Evolutionary conservation across 2,113 vertebrate species (phyloP).

Genomic region (Falcunculus frontatus): DNA sequence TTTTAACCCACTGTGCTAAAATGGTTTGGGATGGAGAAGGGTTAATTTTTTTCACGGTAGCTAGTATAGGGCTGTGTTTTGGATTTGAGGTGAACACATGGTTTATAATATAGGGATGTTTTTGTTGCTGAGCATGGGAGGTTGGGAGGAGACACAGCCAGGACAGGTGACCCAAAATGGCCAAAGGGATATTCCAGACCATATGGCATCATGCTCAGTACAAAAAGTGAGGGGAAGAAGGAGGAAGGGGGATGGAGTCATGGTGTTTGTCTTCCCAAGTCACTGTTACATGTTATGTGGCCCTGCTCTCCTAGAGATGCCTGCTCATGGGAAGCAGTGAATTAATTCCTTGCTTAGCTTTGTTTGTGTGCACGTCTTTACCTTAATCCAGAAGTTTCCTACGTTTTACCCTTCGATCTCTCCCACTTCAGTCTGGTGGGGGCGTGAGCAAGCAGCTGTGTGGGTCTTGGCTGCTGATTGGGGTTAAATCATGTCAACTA

Average conservation of each 20-base stretch:
- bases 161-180: not conserved
- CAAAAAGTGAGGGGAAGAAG: not conserved
- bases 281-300: fast-evolving
- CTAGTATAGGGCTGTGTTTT: not conserved
- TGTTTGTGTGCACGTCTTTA: not conserved
- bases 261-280: not conserved
- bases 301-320: not conserved
- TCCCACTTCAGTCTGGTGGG: not conserved
- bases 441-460: not conserved
- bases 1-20: not conserved
- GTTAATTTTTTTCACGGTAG: not conserved
- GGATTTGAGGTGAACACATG: not conserved
- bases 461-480: not conserved
- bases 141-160: not conserved
- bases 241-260: not conserved
- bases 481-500: not conserved
- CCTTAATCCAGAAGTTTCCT: not conserved
- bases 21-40: not conserved
- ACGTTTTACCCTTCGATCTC: not conserved
- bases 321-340: not conserved
- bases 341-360: not conserved
- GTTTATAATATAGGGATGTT: not conserved
- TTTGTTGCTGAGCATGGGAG: not conserved
- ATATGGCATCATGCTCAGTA: not conserved
- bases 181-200: not conserved